phyloP scores from a whole-genome alignment of 1,140 invertebrate species.

The Papilio helenus region DNA sequence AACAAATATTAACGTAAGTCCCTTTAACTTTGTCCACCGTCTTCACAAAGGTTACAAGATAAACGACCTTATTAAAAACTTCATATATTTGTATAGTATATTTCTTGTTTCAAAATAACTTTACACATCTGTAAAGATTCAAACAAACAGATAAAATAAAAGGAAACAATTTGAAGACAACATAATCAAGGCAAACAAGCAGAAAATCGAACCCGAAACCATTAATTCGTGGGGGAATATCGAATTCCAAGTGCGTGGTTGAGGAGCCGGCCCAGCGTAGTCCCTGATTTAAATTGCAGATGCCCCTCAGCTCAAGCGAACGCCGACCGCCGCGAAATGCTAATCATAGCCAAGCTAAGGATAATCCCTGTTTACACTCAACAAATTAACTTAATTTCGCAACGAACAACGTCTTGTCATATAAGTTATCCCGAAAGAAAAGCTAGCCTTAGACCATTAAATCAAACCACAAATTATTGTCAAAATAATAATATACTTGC shows the following conservation, averaged over 20 bases:
- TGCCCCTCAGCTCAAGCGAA: slow-evolving; percentile 63
- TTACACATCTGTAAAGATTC: neutral
- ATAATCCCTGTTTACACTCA: slow-evolving; percentile 83
- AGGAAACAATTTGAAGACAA: slow-evolving; percentile 61
- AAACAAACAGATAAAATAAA: slow-evolving; percentile 26
- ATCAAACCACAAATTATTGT: too few species aligned
- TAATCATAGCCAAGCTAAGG: slow-evolving; percentile 81
- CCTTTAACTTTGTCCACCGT: neutral
- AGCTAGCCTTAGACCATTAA: neutral
- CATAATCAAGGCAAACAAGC: slow-evolving; percentile 77
- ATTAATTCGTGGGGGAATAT: slow-evolving; percentile 79
- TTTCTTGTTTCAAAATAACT: slow-evolving; percentile 15
- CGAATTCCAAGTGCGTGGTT: slow-evolving; percentile 75
- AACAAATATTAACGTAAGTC: slow-evolving; percentile 12
- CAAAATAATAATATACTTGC: neutral
- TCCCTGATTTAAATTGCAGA: slow-evolving; percentile 81
- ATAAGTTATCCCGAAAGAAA: slow-evolving; percentile 52
- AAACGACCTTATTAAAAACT: neutral
- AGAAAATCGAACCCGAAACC: slow-evolving; percentile 79
- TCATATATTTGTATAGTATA: neutral
- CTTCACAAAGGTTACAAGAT: neutral
- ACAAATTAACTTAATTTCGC: slow-evolving; percentile 82
- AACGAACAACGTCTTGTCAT: slow-evolving; percentile 72
- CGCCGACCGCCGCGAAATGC: slow-evolving; percentile 79
- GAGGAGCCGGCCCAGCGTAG: slow-evolving; percentile 73